Evolutionary conservation across 1,140 invertebrate genomes (phyloP).

Genomic region (Nephotettix cincticeps): DNA sequence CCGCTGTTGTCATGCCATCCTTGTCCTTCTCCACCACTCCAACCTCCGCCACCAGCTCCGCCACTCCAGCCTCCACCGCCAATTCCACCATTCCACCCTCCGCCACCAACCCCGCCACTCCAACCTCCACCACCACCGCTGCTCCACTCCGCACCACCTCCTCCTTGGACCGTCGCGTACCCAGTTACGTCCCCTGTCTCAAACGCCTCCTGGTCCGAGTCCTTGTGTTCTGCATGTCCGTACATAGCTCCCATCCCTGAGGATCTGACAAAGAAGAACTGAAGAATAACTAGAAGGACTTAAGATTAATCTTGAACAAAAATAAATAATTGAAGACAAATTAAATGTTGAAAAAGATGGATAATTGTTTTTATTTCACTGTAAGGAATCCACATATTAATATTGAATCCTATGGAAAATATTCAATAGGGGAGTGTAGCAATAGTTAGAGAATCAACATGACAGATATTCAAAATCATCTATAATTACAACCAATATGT

Average conservation of each 20-base stretch:
- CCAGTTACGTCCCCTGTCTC: constrained; percentile 7
- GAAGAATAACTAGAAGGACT: too few species aligned
- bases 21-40: not conserved
- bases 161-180: not conserved
- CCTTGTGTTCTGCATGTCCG: not conserved
- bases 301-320: too few species aligned
- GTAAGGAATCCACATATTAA: too few species aligned
- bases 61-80: not conserved
- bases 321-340: too few species aligned
- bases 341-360: too few species aligned
- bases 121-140: not conserved
- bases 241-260: not conserved
- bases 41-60: not conserved
- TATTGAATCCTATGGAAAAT: too few species aligned
- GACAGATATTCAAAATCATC: too few species aligned
- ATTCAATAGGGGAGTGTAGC: too few species aligned
- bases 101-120: not conserved
- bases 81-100: not conserved
- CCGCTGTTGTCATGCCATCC: not conserved
- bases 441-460: too few species aligned
- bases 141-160: too few species aligned
- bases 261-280: not conserved
- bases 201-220: not conserved
- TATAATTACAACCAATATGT: too few species aligned
- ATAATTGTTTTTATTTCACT: too few species aligned